Evolutionary conservation across 2,797 vertebrate genomes (phyloP).

Genomic region (Chromobotia macracanthus): DNA sequence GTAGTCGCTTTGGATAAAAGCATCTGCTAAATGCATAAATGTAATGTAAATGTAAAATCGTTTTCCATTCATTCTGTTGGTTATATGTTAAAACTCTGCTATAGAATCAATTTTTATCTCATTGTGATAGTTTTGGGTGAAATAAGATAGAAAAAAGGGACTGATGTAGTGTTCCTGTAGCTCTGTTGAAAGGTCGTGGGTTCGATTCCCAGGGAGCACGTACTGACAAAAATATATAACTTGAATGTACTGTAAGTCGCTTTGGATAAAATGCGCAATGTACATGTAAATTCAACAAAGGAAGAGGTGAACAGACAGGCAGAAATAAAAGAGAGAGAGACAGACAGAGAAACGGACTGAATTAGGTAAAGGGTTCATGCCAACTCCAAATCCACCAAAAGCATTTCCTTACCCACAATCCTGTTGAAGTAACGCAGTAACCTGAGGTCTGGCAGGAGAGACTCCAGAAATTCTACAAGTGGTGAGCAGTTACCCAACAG

Average conservation of each 20-base stretch:
- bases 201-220: no score
- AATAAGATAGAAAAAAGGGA: not conserved
- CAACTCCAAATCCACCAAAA: slow-evolving; percentile 21
- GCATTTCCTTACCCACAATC: slow-evolving; percentile 35
- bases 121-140: not conserved
- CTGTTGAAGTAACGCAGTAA: slow-evolving; percentile 34
- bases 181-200: no score
- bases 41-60: no score
- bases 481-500: slow-evolving; percentile 40
- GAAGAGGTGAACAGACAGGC: slow-evolving; percentile 2
- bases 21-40: no score
- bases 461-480: slow-evolving; percentile 38
- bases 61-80: not conserved
- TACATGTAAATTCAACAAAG: not conserved
- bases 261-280: no score
- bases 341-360: not conserved
- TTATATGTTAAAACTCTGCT: no score
- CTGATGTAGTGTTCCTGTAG: no score
- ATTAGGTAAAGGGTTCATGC: slow-evolving; percentile 1
- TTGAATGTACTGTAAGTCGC: no score
- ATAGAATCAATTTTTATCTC: not conserved
- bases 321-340: not conserved
- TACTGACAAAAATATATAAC: no score
- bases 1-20: no score
- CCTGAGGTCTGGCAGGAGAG: slow-evolving; percentile 38